Evolutionary conservation across 2,113 vertebrate species (phyloP).

Genomic region (Callorhinus ursinus): DNA sequence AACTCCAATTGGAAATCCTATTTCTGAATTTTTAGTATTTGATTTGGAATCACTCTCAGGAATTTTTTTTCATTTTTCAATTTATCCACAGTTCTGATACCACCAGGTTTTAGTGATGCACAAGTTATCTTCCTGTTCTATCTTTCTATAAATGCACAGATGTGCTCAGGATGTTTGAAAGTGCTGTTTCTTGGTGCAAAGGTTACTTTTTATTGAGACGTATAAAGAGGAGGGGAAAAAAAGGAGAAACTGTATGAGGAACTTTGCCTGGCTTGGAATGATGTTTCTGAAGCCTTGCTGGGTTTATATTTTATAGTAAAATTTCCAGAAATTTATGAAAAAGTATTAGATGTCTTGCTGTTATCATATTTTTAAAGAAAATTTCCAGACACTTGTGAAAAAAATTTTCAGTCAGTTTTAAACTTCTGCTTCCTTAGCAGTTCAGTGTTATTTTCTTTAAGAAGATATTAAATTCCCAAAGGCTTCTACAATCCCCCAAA

Average conservation of each 20-base stretch:
- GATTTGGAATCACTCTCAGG: background rate
- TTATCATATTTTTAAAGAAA: background rate
- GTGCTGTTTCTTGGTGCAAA: background rate
- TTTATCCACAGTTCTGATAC: background rate
- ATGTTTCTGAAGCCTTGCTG: background rate
- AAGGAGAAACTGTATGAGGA: background rate
- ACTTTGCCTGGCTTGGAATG: background rate
- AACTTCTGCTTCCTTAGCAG: background rate
- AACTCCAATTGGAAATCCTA: background rate
- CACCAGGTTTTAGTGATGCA: background rate
- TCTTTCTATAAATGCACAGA: background rate
- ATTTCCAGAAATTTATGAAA: background rate
- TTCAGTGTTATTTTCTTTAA: constrained; percentile 22
- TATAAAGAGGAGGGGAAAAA: background rate
- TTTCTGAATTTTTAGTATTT: constrained; percentile 15
- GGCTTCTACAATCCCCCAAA: background rate
- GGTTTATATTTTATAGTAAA: background rate
- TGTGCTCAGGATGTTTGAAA: background rate
- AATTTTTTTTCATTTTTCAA: background rate
- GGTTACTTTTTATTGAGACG: constrained; percentile 4
- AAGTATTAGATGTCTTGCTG: background rate
- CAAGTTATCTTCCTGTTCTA: background rate
- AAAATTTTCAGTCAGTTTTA: background rate
- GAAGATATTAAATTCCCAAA: background rate
- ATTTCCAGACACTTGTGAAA: background rate